Evolutionary conservation across 2,888 invertebrate genomes (phyloP), one percentile per base, ranked within the genome.

Genomic region (Oscheius sp.): DNA sequence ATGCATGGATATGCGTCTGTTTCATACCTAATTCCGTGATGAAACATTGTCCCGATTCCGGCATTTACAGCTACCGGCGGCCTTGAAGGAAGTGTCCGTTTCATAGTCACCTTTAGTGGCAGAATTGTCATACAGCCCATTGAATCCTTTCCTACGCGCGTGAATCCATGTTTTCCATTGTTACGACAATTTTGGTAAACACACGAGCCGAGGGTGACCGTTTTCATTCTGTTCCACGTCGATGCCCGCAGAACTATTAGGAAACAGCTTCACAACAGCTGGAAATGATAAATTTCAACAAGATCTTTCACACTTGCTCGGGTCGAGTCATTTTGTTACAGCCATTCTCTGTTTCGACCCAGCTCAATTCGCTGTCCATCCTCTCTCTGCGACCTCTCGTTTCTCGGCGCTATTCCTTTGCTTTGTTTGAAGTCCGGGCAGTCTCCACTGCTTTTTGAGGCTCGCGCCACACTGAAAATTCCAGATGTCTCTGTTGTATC

Each of bases 361-460:
- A 35, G 35, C 35, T 6, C 35, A 35, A 35, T 35, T 61, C 61
- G 16, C 61, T 61, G 55, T 55, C 55, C 43, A 21, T 43, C 43
- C 25, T 18, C 21, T 61, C 43, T 56, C 55, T 56, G 55, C 53
- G 16, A 53, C 55, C 69, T 56, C 69, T 43, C 43, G 69, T 56
- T 55, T 56, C 27, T 43, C 13, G 27, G 18, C 35, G n/a, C 25
- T 69, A 23, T 69, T 52, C 29, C 43, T 7, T 29, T 27, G 25
- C 56, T 55, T 69, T 69, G 55, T 69, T 55, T 69, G 69, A 55
- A 53, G 55, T 69, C 41, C 55, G 56, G 56, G 69, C 66, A 52
- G 66, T 66, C 66, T 29, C 52, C 66, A 66, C n/a, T 21, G 66
- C 66, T 66, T 66, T 66, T 66, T 66, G 66, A 49, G 35, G 52